Evolutionary conservation across 2,888 invertebrate species (phyloP), one percentile per base, ranked within the genome.

Genomic region (Caenorhabditis doughertyi): DNA sequence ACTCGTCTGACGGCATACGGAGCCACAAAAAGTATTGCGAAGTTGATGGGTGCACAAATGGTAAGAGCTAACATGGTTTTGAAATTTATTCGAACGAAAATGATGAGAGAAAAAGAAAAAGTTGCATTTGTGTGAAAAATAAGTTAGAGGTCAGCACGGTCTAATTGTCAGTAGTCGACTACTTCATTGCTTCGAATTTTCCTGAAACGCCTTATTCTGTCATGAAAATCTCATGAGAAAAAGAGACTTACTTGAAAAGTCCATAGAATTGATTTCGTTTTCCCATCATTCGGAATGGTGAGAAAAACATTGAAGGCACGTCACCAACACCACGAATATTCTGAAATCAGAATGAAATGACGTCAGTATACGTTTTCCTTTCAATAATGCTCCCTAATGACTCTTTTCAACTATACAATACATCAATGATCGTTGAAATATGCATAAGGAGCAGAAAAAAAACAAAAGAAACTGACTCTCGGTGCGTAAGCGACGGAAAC

Each of bases 11-110:
- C 85, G 11, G 55, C 83, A 13, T 67, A 77, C 62, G 72, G 81
- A 13, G 84, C 86, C 23, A 81, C 87, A 4, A 32, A 68, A 2
- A 82, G 86, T 21, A 77, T 89, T n/a, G 85, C 88, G 4, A 82
- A 81, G 18, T 16, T 89, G 25, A 89, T 89, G 89, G 76, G 49
- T 29, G 39, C 74, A 1, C 88, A 89, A 79, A 79, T 89, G 89
- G 89, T 89, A 29, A 73, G 81, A 21, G 47, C 16, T 35, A 67
- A 76, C 49, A 76, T 5, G 39, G 9, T 35, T 65, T 65, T 23
- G 51, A 8, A 13, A 32, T 65, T 65, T 51, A 65, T 65, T 65
- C 32, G 23, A 21, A 51, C 42, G 29, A 29, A 53, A 64, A 62
- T 11, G 7, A 42, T 9, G 13, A 8, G 35, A 68, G 39, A 16